Evolutionary conservation across 2,113 vertebrate species (phyloP).

Genomic region (Tragelaphus buxtoni): DNA sequence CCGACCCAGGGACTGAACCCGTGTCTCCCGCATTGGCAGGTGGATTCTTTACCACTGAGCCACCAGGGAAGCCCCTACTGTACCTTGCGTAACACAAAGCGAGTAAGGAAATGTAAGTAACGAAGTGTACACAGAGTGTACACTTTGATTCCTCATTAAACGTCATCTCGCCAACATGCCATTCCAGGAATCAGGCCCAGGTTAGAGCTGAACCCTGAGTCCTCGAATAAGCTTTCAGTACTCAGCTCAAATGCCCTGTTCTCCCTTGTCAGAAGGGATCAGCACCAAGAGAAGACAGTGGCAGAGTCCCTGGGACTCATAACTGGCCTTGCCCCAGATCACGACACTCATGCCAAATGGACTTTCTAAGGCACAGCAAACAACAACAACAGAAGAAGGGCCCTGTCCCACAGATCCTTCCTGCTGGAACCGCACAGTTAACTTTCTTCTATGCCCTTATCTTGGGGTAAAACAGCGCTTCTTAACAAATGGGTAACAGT

Average conservation of each 20-base stretch:
- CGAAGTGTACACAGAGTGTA: background rate
- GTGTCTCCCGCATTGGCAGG: background rate
- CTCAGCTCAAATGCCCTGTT: background rate
- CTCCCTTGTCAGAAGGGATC: background rate
- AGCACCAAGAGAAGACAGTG: background rate
- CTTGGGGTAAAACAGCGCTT: background rate
- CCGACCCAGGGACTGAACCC: background rate
- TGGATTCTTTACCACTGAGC: background rate
- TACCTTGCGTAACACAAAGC: background rate
- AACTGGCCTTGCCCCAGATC: background rate
- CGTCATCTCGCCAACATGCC: background rate
- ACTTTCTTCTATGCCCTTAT: background rate
- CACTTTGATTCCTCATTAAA: background rate
- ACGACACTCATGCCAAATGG: background rate
- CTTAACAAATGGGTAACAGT: background rate
- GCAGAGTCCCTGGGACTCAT: background rate
- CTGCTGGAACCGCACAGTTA: background rate
- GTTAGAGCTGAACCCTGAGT: background rate
- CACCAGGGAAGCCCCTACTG: background rate
- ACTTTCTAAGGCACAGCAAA: background rate
- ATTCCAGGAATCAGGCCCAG: background rate
- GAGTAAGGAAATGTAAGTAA: background rate
- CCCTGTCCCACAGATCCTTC: background rate
- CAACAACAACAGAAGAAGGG: background rate
- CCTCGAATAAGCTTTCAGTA: background rate